phyloP scores from a whole-genome alignment of 2,797 vertebrate genomes.

The Ptychobarbus kaznakovi region DNA sequence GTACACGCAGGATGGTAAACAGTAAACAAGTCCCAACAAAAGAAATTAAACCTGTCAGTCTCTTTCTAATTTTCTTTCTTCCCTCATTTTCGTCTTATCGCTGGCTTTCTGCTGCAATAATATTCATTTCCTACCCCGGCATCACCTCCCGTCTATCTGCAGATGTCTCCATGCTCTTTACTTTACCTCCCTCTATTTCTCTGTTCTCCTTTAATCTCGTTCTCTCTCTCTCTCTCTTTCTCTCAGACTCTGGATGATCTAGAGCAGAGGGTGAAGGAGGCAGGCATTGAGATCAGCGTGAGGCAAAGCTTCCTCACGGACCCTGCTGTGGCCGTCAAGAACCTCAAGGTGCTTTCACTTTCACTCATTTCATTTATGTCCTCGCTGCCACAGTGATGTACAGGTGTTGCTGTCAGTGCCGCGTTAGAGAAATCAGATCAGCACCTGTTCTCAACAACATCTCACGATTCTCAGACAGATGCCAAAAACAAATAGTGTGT shows the following conservation, averaged over 20 bases:
- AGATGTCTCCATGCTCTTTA: slow-evolving; percentile 15
- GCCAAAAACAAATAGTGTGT: neutral
- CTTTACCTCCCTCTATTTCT: neutral
- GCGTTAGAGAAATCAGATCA: slow-evolving; percentile 37
- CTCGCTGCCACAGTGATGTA: slow-evolving; percentile 59
- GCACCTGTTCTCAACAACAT: slow-evolving; percentile 3
- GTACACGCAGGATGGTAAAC: slow-evolving; percentile 18
- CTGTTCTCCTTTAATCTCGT: neutral
- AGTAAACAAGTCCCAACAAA: slow-evolving; percentile 41
- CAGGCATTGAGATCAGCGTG: slow-evolving; percentile 94
- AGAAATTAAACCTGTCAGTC: slow-evolving; percentile 35
- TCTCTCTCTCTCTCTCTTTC: slow-evolving; percentile 46
- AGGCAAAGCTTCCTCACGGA: slow-evolving; percentile 96
- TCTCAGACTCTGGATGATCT: slow-evolving; percentile 92
- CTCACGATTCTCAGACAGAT: slow-evolving; percentile 36
- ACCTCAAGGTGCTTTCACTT: slow-evolving; percentile 86
- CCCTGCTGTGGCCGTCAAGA: slow-evolving; percentile 92
- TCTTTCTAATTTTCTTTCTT: slow-evolving; percentile 19
- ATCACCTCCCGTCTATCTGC: neutral
- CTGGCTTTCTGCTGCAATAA: neutral
- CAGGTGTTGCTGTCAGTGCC: slow-evolving; percentile 42
- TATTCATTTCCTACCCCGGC: neutral
- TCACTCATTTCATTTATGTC: slow-evolving; percentile 8
- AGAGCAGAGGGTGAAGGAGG: slow-evolving; percentile 91
- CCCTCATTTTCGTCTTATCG: slow-evolving; percentile 36